phyloP scores from a whole-genome alignment of 1,140 invertebrate species.

The Euschistus heros region DNA sequence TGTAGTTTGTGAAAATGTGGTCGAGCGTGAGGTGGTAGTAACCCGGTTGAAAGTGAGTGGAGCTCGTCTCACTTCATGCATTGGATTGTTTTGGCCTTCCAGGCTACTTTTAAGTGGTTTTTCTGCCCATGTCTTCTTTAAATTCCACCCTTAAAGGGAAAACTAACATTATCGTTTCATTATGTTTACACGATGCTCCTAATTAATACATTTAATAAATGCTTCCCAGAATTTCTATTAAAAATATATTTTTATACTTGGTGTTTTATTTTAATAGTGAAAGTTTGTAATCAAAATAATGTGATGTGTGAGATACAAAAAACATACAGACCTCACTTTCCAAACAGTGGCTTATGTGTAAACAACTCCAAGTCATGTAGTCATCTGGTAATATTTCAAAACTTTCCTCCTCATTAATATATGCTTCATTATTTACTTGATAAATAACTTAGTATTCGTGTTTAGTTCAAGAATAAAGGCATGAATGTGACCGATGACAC shows the following conservation, averaged over 20 bases:
- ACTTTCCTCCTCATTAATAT: neutral
- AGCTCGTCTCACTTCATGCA: neutral
- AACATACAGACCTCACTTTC: neutral
- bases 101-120: neutral
- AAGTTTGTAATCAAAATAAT: neutral
- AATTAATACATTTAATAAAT: slow-evolving; percentile 17
- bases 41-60: neutral
- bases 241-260: slow-evolving; percentile 19
- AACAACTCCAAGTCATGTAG: slow-evolving; percentile 11
- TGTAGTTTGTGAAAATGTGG: slow-evolving; percentile 8
- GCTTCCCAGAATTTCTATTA: slow-evolving; percentile 2
- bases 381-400: slow-evolving; percentile 11
- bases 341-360: slow-evolving; percentile 15
- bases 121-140: slow-evolving; percentile 5
- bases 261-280: slow-evolving; percentile 12
- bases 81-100: neutral
- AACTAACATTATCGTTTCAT: neutral
- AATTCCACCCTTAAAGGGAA: slow-evolving; percentile 2
- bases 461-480: neutral
- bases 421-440: neutral
- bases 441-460: neutral
- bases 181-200: slow-evolving; percentile 22
- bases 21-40: neutral
- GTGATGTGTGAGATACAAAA: neutral
- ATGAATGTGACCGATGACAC: slow-evolving; percentile 9